Evolutionary conservation across 1,140 invertebrate species (phyloP).

Genomic region (Vanessa atalanta): DNA sequence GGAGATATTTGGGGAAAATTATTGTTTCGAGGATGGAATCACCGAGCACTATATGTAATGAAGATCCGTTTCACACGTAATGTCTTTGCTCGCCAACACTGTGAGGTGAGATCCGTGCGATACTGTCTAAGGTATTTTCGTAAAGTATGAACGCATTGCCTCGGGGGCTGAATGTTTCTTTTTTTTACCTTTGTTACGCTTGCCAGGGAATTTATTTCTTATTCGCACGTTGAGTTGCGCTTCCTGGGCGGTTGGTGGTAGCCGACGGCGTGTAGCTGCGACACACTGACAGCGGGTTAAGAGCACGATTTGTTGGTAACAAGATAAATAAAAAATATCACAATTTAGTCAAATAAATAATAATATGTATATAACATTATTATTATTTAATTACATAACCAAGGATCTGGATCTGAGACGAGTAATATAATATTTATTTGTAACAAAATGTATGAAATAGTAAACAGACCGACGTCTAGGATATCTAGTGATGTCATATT

Average conservation of each 20-base stretch:
- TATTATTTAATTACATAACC: too few relatives aligned
- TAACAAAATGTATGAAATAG: too few relatives aligned
- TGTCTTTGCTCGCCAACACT: neutral
- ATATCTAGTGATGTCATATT: too few relatives aligned
- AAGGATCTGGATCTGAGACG: too few relatives aligned
- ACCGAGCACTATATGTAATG: too few relatives aligned
- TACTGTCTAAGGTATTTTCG: constrained; percentile 19
- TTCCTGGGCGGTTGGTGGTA: constrained; percentile 75
- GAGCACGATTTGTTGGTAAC: neutral
- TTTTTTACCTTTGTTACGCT: constrained; percentile 79
- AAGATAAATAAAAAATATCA: neutral
- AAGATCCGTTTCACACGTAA: too few relatives aligned
- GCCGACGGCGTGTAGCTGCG: constrained; percentile 49
- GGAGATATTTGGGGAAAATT: too few relatives aligned
- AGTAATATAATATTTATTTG: too few relatives aligned
- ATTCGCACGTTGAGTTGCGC: constrained; percentile 74
- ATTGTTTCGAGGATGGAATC: too few relatives aligned
- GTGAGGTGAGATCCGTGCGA: neutral
- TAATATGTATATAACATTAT: too few relatives aligned
- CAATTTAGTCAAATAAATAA: neutral
- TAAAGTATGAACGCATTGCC: constrained; percentile 46
- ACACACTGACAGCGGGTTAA: neutral
- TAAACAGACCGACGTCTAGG: too few relatives aligned
- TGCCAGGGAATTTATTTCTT: constrained; percentile 76
- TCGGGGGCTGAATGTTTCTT: constrained; percentile 55